Percentiles rank a stretch among this genome's conserved stretches.
Conservation (phyloP, 2,888 invertebrate genomes). For the Lepidocyrtinus sp. region DNA sequence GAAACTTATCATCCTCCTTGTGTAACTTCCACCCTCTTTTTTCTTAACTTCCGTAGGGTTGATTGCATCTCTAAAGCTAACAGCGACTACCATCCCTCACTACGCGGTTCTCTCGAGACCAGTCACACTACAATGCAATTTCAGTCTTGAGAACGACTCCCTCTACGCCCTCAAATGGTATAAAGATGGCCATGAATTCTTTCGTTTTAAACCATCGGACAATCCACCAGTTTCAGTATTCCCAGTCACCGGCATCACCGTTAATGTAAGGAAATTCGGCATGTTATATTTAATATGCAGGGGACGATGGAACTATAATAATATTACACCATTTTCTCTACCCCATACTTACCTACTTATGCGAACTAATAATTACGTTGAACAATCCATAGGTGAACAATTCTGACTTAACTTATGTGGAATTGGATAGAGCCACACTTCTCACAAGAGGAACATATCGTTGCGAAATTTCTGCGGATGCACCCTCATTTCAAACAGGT, state of each 20-base stretch:
- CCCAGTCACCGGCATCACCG: constrained; percentile 63
- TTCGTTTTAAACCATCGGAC: constrained; percentile 66
- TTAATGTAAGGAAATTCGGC: constrained; percentile 65
- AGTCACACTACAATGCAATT: constrained; percentile 64
- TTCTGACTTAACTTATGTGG: constrained; percentile 63
- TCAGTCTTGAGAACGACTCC: constrained; percentile 65
- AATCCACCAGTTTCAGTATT: constrained; percentile 65
- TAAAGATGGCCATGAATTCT: constrained; percentile 69
- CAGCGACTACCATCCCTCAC: constrained; percentile 62
- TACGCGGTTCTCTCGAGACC: constrained; percentile 64
- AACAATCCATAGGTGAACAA: constrained; percentile 61
- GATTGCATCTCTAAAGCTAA: constrained; percentile 60
- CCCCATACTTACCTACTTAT: too few relatives aligned
- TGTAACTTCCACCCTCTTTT: neutral
- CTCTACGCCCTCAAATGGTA: constrained; percentile 69
- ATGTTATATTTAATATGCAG: neutral
- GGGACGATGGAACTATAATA: neutral
- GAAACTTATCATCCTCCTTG: neutral
- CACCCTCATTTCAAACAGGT: constrained; percentile 68
- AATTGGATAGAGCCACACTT: constrained; percentile 61
- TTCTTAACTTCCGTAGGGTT: constrained; percentile 48
- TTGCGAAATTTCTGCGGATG: constrained; percentile 70
- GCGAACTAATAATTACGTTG: too few relatives aligned
- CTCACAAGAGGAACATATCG: constrained; percentile 67
- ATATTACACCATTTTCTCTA: too few relatives aligned